phyloP scores from a whole-genome alignment of 2,797 vertebrate species.

The Acanthopagrus latus region DNA sequence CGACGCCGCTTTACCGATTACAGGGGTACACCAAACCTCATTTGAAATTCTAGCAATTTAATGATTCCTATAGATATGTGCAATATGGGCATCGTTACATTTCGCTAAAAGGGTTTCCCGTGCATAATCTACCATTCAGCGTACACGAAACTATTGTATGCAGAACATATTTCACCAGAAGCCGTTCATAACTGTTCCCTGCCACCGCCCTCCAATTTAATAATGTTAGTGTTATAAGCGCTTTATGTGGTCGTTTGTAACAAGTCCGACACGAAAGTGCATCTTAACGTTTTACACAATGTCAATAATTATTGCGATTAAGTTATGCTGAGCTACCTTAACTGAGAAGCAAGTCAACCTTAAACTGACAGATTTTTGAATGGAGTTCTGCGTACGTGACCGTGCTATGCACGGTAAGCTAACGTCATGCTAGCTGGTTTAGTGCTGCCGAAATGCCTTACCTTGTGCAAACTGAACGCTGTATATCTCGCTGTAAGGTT shows the following conservation, averaged over 20 bases:
- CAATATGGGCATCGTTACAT: accelerated
- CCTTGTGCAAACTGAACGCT: slow-evolving; percentile 76
- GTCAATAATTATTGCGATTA: too few species aligned
- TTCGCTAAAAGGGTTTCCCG: accelerated
- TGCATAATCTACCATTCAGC: neutral
- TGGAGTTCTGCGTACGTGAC: slow-evolving; percentile 31
- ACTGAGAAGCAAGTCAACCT: neutral
- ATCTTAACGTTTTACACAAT: accelerated
- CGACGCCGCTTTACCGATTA: neutral
- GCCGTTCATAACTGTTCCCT: neutral
- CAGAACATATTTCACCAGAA: neutral
- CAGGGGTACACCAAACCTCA: neutral
- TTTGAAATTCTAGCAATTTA: neutral
- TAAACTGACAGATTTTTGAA: slow-evolving; percentile 39
- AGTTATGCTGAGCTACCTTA: accelerated
- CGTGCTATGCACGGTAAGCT: slow-evolving; percentile 45
- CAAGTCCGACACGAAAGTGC: accelerated
- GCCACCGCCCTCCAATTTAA: slow-evolving; percentile 36
- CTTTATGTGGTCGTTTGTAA: accelerated
- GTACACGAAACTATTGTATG: accelerated
- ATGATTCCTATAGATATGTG: accelerated
- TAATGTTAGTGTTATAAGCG: neutral
- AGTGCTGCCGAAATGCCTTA: slow-evolving; percentile 48
- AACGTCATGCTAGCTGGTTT: slow-evolving; percentile 37
- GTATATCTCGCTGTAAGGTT: slow-evolving; percentile 61